Conservation (phyloP, 1,140 invertebrate genomes). For the Elysia chlorotica region DNA sequence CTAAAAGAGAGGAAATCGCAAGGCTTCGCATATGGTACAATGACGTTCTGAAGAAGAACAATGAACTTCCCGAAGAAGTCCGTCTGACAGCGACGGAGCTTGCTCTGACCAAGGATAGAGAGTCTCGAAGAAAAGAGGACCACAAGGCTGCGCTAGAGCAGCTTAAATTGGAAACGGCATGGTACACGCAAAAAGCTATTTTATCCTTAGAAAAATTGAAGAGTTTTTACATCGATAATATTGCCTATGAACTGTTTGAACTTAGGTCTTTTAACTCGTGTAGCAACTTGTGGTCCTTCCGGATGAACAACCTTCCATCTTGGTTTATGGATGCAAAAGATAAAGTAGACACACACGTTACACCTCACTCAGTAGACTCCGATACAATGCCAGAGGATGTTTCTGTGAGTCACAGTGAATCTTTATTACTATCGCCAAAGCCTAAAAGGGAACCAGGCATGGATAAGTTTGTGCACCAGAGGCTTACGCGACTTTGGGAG, state of each 20-base stretch:
- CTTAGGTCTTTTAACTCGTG: conserved; percentile 11
- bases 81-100: conserved; percentile 4
- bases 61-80: conserved; percentile 5
- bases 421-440: background rate
- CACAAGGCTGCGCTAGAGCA: background rate
- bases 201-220: conserved; percentile 9
- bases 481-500: conserved; percentile 10
- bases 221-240: background rate
- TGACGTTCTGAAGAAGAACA: conserved; percentile 9
- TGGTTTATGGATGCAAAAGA: conserved; percentile 14
- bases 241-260: background rate
- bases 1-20: conserved; percentile 13
- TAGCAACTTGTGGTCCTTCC: background rate
- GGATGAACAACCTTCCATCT: background rate
- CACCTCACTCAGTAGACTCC: background rate
- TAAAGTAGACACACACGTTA: conserved; percentile 1
- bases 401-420: background rate
- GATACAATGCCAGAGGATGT: conserved; percentile 7
- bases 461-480: conserved; percentile 18
- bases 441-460: conserved; percentile 4
- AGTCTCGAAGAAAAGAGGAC: background rate
- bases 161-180: background rate
- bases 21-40: conserved; percentile 1
- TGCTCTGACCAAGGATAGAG: background rate
- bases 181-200: conserved; percentile 1